These are phyloP conservation scores for Aegithalos caudatus DNA, from an alignment of 2,113 vertebrate genomes.

Conservation along the genomic window DNA sequence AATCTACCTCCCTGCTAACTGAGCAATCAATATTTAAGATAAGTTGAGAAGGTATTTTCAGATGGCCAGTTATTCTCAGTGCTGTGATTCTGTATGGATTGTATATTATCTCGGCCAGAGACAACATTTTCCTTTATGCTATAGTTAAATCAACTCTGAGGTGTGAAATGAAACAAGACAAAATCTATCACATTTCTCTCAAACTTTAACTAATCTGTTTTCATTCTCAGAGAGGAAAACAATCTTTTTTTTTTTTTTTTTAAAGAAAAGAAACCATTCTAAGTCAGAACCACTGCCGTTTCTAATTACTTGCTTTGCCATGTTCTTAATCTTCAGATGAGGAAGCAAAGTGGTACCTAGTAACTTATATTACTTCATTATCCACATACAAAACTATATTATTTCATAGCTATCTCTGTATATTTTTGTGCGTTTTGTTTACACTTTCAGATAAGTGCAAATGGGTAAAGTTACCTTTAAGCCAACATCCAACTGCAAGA, in stretches of 20 bases:
- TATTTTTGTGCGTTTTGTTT: background rate
- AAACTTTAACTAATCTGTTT: background rate
- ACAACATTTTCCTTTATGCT: background rate
- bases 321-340: background rate
- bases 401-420: background rate
- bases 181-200: background rate
- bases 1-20: background rate
- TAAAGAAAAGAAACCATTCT: background rate
- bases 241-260: background rate
- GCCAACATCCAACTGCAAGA: background rate
- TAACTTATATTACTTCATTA: background rate
- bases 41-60: background rate
- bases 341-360: background rate
- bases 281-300: background rate
- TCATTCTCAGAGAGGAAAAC: background rate
- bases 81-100: background rate
- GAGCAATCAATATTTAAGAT: background rate
- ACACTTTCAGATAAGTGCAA: background rate
- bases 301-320: background rate
- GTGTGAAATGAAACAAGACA: constrained; percentile 20
- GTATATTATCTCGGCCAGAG: background rate
- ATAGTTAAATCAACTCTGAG: constrained; percentile 3
- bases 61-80: background rate
- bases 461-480: background rate
- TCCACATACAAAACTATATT: background rate